Evolutionary conservation across 2,888 invertebrate genomes (phyloP), one percentile per base, ranked within the genome.

Genomic region (Mesorhabditis belari): DNA sequence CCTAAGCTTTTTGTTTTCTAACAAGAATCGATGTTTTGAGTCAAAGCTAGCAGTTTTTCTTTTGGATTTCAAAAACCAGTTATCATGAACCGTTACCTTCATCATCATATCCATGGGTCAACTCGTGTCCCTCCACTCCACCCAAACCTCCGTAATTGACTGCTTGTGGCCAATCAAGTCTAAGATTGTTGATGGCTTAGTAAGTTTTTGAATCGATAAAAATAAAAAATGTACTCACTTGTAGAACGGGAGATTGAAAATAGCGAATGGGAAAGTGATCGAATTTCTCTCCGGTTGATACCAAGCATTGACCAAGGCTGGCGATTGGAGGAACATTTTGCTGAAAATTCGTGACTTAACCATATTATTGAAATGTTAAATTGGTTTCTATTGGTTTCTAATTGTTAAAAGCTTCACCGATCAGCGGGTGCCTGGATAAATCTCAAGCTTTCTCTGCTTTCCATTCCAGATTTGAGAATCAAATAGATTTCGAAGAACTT

Each of bases 291-390:
- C 73, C 21, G 77, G 77, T 53, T 75, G 71, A 54, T 78, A 78
- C 77, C 77, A 78, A 49, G 77, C 78, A 50, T 78, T 78, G 6
- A 78, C 78, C 63, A 69, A 72, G 5, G 77, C 74, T n/a, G 78
- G 77, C 3, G 77, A 77, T 44, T 66, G 69, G 1, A 70, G 63
- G 71, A 77, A 77, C 62, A 75, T 73, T 4, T 49, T 26, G 58
- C 69, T 67, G 57, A 44, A 66, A 57, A 24, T 35, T 2, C 2
- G 44, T 35, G 1, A 24, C 27, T 51, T 60, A 3, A 9, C 5
- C 3, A 3, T 49, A 23, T 29, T 4, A 19, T 3, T 26, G n/a
- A n/a, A n/a, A 1, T 50, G 19, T 19, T 21, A 6, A 29, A 9
- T 51, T 1, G 24, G 25, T 49, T 35, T 60, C 5, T 9, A 5